A percentile compares a stretch with the other conserved stretches of the same genome.
phyloP scores from a whole-genome alignment of 2,888 invertebrate species.

The Tribolium freemani region DNA sequence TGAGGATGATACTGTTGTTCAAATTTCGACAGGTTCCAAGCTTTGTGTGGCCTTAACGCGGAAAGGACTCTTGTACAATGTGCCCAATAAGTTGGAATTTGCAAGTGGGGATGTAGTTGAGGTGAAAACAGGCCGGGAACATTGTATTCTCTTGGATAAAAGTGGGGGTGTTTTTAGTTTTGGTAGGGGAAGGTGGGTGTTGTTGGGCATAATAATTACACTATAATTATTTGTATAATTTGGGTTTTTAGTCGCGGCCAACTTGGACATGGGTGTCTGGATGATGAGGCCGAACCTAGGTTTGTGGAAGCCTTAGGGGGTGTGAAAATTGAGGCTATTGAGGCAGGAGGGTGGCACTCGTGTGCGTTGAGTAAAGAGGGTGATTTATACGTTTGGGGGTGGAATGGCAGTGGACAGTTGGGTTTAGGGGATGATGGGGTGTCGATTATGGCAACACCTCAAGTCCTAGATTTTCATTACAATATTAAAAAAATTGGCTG shows the following conservation, averaged over 20 bases:
- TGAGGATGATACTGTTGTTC: conserved; percentile 60
- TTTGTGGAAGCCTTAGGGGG: conserved; percentile 83
- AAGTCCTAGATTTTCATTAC: conserved; percentile 69
- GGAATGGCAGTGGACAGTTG: conserved; percentile 90
- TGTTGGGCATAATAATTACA: too few species aligned
- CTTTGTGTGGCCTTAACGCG: conserved; percentile 68
- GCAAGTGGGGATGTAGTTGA: conserved; percentile 73
- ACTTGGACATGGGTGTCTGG: conserved; percentile 83
- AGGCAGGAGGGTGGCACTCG: conserved; percentile 91
- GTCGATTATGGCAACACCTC: conserved; percentile 68
- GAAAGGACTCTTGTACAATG: conserved; percentile 73
- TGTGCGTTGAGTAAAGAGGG: conserved; percentile 83
- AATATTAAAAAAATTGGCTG: conserved; percentile 74
- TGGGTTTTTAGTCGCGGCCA: conserved; percentile 82
- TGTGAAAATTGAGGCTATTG: conserved; percentile 78
- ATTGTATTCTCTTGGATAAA: conserved; percentile 79
- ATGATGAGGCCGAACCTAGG: conserved; percentile 74
- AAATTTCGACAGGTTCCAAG: conserved; percentile 69
- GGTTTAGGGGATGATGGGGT: conserved; percentile 72
- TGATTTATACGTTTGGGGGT: conserved; percentile 92
- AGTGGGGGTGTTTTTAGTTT: conserved; percentile 83
- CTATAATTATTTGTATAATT: too few species aligned
- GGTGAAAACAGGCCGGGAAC: conserved; percentile 85
- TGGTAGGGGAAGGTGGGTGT: conserved; percentile 86
- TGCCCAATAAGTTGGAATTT: conserved; percentile 74